phyloP scores from a whole-genome alignment of 2,888 invertebrate species.

The Sympetrum striolatum region DNA sequence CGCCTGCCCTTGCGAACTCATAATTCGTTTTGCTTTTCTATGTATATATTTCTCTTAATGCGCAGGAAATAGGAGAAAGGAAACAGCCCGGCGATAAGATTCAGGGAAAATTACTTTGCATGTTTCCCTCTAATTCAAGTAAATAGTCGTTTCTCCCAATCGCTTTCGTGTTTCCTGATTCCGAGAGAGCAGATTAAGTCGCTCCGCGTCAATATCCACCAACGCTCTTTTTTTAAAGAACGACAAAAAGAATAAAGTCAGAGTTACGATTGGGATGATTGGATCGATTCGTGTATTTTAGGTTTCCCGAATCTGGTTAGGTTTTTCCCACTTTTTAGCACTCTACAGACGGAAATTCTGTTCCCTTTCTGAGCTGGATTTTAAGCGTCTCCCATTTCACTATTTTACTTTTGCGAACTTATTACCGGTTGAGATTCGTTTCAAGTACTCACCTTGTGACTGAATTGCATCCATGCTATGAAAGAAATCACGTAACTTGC shows the following conservation, averaged over 20 bases:
- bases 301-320: background rate
- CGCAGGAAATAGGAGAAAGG: background rate
- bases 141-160: background rate
- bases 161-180: background rate
- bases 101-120: background rate
- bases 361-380: background rate
- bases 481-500: no score
- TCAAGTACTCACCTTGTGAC: no score
- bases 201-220: background rate
- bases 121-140: background rate
- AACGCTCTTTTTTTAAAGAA: background rate
- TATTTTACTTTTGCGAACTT: no score
- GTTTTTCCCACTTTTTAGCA: no score
- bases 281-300: background rate
- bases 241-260: background rate
- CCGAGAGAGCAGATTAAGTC: background rate
- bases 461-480: no score
- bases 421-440: no score
- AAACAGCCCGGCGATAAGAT: background rate
- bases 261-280: background rate
- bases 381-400: background rate
- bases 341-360: background rate
- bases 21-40: no score
- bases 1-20: background rate
- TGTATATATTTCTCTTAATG: background rate